phyloP scores from a whole-genome alignment of 2,888 invertebrate species.

The Rhamnusium bicolor region DNA sequence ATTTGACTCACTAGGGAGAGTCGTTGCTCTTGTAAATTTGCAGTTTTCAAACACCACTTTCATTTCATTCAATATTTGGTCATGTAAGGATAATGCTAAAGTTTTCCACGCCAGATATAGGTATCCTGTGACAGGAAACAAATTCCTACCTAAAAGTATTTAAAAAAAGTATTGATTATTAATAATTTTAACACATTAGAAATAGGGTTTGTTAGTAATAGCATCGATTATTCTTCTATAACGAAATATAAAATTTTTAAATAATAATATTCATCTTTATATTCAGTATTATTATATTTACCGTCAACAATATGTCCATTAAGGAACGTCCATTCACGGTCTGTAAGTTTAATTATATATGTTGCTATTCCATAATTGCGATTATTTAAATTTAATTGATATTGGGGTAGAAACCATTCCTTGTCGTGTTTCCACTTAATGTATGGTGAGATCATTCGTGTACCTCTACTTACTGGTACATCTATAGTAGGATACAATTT shows the following conservation, averaged over 20 bases:
- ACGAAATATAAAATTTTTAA: too few relatives aligned
- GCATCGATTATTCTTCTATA: too few relatives aligned
- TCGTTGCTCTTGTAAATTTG: constrained; percentile 69
- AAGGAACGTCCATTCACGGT: not conserved
- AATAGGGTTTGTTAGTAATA: too few relatives aligned
- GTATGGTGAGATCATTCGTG: constrained; percentile 74
- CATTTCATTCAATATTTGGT: not conserved
- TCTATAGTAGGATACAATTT: constrained; percentile 82
- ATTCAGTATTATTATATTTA: too few relatives aligned
- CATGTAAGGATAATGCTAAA: not conserved
- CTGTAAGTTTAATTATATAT: not conserved
- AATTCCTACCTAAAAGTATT: not conserved
- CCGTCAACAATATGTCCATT: not conserved
- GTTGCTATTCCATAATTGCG: not conserved
- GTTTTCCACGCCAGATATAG: not conserved
- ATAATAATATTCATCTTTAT: too few relatives aligned
- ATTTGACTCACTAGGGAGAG: constrained; percentile 70
- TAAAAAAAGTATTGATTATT: not conserved
- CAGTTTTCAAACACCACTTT: constrained; percentile 17
- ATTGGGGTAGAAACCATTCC: not conserved
- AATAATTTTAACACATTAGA: not conserved
- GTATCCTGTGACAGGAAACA: not conserved
- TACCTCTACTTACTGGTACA: constrained; percentile 84
- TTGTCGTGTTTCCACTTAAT: constrained; percentile 90
- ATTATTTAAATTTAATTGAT: not conserved